Conservation (phyloP, 2,113 vertebrate genomes). For the Bombycilla garrulus region DNA sequence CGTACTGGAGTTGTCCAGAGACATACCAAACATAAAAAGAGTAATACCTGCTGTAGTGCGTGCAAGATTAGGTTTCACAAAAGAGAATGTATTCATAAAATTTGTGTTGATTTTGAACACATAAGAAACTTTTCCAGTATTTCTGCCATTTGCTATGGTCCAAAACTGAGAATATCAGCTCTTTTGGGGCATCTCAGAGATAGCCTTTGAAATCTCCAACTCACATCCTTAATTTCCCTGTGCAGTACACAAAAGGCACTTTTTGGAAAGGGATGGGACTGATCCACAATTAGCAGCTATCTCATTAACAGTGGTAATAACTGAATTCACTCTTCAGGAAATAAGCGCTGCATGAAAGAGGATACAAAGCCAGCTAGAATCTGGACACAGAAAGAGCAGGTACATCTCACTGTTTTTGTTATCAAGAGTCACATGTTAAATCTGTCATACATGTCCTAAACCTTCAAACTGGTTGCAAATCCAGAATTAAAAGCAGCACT, state of each 20-base stretch:
- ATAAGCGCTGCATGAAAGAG: background rate
- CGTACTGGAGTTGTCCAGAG: background rate
- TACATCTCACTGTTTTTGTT: background rate
- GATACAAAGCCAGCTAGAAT: rapidly evolving
- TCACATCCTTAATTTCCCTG: background rate
- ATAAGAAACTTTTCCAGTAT: background rate
- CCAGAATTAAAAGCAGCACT: background rate
- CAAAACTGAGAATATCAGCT: background rate
- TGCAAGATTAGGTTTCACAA: background rate
- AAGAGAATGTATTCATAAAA: background rate
- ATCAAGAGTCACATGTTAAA: background rate
- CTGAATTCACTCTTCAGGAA: background rate
- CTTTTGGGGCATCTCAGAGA: background rate
- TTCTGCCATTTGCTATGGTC: background rate
- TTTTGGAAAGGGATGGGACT: background rate
- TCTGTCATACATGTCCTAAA: background rate
- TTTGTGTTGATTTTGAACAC: background rate
- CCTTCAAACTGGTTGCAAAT: background rate
- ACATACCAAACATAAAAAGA: background rate
- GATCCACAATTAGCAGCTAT: background rate
- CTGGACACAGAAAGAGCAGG: background rate
- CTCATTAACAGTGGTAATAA: background rate
- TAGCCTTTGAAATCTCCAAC: background rate
- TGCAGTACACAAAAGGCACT: background rate
- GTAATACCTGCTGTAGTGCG: background rate